Conservation (phyloP, 2,888 invertebrate genomes). For the Polyommatus icarus region DNA sequence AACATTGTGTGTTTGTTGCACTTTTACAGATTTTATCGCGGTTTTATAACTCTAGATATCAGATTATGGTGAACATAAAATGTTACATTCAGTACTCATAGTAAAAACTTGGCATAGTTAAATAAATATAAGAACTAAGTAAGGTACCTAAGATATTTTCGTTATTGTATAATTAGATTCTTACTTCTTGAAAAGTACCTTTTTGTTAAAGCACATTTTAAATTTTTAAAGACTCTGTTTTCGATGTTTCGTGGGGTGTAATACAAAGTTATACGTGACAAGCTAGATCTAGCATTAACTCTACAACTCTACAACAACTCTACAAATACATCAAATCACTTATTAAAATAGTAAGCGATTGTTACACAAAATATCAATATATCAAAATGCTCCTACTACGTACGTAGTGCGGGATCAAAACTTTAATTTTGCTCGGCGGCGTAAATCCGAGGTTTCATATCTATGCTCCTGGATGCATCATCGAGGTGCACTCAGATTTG, state of each 20-base stretch:
- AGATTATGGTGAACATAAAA: conserved; percentile 14
- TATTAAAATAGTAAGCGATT: too few species aligned
- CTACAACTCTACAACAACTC: too few species aligned
- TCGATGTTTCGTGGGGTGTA: too few species aligned
- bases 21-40: conserved; percentile 10
- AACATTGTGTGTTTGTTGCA: conserved; percentile 7
- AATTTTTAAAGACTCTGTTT: too few species aligned
- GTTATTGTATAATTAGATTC: too few species aligned
- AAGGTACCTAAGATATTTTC: too few species aligned
- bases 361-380: neutral
- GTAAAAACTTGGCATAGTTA: neutral
- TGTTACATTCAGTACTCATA: neutral
- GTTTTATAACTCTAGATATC: neutral
- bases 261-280: too few species aligned
- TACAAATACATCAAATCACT: neutral
- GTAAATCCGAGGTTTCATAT: conserved; percentile 37
- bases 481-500: conserved; percentile 22
- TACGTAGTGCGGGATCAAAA: conserved; percentile 37
- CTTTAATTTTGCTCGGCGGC: conserved; percentile 41
- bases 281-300: too few species aligned
- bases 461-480: conserved; percentile 27
- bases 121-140: too few species aligned
- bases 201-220: too few species aligned
- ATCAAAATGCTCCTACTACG: conserved; percentile 33
- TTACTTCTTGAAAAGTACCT: too few species aligned